Evolutionary conservation across 1,140 invertebrate genomes (phyloP).

Genomic region (Tetramorium simillimum): DNA sequence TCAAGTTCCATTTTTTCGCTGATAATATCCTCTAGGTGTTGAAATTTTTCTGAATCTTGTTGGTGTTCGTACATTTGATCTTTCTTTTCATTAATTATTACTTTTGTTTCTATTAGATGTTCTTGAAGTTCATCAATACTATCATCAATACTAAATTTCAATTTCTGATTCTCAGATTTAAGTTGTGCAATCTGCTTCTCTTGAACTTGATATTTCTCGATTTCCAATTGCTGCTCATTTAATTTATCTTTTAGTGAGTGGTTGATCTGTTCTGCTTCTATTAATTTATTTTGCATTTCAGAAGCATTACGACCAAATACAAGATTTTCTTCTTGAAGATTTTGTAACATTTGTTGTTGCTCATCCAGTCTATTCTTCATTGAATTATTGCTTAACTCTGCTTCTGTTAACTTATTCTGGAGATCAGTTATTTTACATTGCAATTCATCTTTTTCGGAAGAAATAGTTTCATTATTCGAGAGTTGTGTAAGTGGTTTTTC

Average conservation of each 20-base stretch:
- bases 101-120: constrained; percentile 20
- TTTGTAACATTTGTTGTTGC: constrained; percentile 13
- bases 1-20: constrained; percentile 51
- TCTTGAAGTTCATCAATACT: constrained; percentile 31
- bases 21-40: constrained; percentile 19
- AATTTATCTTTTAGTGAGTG: background rate
- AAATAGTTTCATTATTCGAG: background rate
- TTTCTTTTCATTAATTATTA: background rate
- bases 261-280: constrained; percentile 19
- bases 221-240: background rate
- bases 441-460: constrained; percentile 16
- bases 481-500: background rate
- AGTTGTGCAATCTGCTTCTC: constrained; percentile 26
- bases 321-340: constrained; percentile 43
- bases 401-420: constrained; percentile 17
- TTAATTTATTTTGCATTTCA: constrained; percentile 46
- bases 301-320: constrained; percentile 38
- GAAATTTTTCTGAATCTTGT: constrained; percentile 11
- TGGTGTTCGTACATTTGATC: background rate
- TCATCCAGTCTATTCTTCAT: constrained; percentile 22
- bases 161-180: constrained; percentile 18
- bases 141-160: constrained; percentile 14
- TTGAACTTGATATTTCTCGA: constrained; percentile 4
- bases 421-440: constrained; percentile 39
- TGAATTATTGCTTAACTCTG: constrained; percentile 1